phyloP scores from a whole-genome alignment of 1,140 invertebrate species.

The Plectrocnemia conspersa region DNA sequence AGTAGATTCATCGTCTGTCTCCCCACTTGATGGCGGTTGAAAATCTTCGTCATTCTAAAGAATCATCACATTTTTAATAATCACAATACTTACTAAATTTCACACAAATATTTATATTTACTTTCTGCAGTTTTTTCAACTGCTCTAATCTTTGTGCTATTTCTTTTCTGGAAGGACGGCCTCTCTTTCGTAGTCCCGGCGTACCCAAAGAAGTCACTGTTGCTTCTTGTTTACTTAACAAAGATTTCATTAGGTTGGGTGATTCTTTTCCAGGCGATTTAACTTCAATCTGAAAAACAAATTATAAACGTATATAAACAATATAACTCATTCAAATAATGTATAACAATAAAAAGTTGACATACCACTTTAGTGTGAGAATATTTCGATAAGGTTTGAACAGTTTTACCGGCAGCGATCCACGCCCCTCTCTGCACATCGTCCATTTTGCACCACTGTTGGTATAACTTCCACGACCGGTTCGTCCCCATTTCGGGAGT shows the following conservation, averaged over 20 bases:
- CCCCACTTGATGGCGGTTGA: constrained; percentile 26
- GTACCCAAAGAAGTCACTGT: background rate
- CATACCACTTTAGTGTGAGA: constrained; percentile 51
- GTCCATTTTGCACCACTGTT: constrained; percentile 75
- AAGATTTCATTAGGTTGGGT: background rate
- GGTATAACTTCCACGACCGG: constrained; percentile 73
- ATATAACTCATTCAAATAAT: background rate
- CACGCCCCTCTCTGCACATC: constrained; percentile 64
- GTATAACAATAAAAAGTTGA: constrained; percentile 22
- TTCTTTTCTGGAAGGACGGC: constrained; percentile 41
- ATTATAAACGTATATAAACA: constrained; percentile 5
- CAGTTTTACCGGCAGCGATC: constrained; percentile 70
- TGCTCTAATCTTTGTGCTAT: background rate
- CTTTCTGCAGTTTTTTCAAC: constrained; percentile 1
- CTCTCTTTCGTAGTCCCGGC: constrained; percentile 35
- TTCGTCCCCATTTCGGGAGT: constrained; percentile 48
- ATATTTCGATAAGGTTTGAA: constrained; percentile 60
- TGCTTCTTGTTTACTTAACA: constrained; percentile 3
- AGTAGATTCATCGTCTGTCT: constrained; percentile 30
- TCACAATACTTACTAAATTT: background rate
- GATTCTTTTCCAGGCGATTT: constrained; percentile 34
- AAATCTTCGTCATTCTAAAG: constrained; percentile 31
- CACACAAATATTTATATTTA: background rate
- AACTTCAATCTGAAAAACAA: constrained; percentile 42
- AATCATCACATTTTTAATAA: background rate